Evolutionary conservation across 2,888 invertebrate genomes (phyloP).

Genomic region (Palloptera scutellata): DNA sequence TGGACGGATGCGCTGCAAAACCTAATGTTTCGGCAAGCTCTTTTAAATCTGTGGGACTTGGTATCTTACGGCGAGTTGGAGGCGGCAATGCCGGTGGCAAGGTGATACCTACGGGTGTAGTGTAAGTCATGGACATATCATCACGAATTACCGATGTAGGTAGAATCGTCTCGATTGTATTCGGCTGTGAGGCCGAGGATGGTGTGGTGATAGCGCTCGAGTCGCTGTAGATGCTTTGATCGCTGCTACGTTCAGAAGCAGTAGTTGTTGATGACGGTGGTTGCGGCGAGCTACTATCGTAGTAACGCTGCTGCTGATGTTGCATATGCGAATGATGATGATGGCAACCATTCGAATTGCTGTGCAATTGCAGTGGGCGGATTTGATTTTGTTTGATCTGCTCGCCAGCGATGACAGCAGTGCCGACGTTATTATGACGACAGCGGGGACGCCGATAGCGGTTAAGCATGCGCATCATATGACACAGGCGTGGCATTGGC

Average conservation of each 20-base stretch:
- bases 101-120: conserved; percentile 46
- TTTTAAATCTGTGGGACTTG: conserved; percentile 65
- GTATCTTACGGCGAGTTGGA: conserved; percentile 65
- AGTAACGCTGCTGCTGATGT: conserved; percentile 30
- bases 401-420: conserved; percentile 19
- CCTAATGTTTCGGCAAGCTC: conserved; percentile 69
- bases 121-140: conserved; percentile 55
- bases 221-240: conserved; percentile 43
- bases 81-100: conserved; percentile 65
- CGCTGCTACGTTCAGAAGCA: conserved; percentile 46
- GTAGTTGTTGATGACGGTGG: conserved; percentile 38
- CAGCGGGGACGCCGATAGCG: conserved; percentile 62
- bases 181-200: conserved; percentile 31
- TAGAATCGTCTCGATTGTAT: conserved; percentile 55
- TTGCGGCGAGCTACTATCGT: conserved; percentile 46
- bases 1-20: conserved; percentile 56
- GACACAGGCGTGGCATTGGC: conserved; percentile 56
- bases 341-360: conserved; percentile 38
- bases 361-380: conserved; percentile 57
- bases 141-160: conserved; percentile 62
- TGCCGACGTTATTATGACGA: conserved; percentile 43
- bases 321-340: conserved; percentile 37
- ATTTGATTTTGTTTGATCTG: conserved; percentile 63
- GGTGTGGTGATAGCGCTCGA: conserved; percentile 40
- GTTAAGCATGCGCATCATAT: conserved; percentile 62